A percentile compares a stretch with the other conserved stretches of the same genome.
phyloP scores from a whole-genome alignment of 2,113 vertebrate species.

The Phalacrocorax carbo region DNA sequence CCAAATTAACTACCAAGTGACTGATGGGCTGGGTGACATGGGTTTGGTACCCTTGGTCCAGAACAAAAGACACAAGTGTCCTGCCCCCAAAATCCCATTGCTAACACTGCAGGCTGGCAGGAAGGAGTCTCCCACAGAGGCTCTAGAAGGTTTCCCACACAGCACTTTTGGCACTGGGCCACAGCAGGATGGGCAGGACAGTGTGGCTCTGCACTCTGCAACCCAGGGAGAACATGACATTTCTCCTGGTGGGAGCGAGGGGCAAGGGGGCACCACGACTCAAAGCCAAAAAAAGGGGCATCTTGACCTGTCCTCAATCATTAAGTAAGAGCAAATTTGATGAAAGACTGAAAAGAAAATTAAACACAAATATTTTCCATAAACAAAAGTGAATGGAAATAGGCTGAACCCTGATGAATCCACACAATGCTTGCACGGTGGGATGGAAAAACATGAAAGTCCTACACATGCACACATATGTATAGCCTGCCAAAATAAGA shows the following conservation, averaged over 20 bases:
- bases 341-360: not conserved
- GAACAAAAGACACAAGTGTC: not conserved
- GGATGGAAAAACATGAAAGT: not conserved
- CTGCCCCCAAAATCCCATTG: not conserved
- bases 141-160: not conserved
- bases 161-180: not conserved
- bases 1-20: not conserved
- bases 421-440: not conserved
- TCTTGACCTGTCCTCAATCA: not conserved
- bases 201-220: not conserved
- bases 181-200: accelerated
- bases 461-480: not conserved
- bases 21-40: not conserved
- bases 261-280: accelerated
- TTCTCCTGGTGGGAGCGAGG: accelerated
- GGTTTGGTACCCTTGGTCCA: not conserved
- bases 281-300: not conserved
- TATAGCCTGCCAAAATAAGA: constrained; percentile 20
- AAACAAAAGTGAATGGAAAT: not conserved
- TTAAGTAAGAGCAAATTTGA: not conserved
- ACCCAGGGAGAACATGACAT: not conserved
- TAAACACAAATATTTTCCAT: not conserved
- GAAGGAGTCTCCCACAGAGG: not conserved
- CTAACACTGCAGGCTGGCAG: not conserved
- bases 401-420: not conserved